Base-by-base conservation (phyloP, 2,113 vertebrate species). In the Chionomys nivalis region DNA sequence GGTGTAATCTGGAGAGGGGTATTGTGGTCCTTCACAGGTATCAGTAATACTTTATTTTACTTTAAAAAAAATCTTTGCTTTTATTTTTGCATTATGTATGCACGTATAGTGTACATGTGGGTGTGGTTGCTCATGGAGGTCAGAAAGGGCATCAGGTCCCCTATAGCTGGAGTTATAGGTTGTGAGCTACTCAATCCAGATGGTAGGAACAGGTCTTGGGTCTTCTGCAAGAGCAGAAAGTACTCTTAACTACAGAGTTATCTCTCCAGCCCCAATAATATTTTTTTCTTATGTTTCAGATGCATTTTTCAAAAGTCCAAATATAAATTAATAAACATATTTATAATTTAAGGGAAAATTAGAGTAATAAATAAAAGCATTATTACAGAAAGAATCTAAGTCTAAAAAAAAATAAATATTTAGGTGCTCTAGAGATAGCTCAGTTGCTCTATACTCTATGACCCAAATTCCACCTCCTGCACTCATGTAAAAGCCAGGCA, bases 271-370 rank as follows among this genome's bases (percentile, higher is more conserved):
- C 28, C 4, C 4, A 42, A 42, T 28, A 19, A 55, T 79, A 5
- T 92, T 85, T 92, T 88, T 70, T 90, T 96, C 86, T 94, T 91
- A 93, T 88, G 61, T 23, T 76, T 58, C 7, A 82, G 68, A 26
- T 68, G 1, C 49, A 93, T 39, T 63, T 75, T 55, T 68, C 5
- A 49, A 78, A 89, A 87, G 78, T 7, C 44, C 36, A 87, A 61
- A 76, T 61, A 33, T 65, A 94, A 93, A 68, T 63, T 65, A 44
- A 26, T 26, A 52, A 87, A 77, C 55, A 72, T 13, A 88, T 3
- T 68, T 7, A 88, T 63, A 83, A 89, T 8, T 66, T 58, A 92
- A 87, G 36, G 63, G 9, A 47, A 82, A 82, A 26, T 49, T 91
- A 79, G 9, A 77, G 28, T 65, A 65, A 91, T 90, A 81, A 94